phyloP scores from a whole-genome alignment of 37 sponge, comb jelly and placozoan species.

The Axinella damicornis region DNA sequence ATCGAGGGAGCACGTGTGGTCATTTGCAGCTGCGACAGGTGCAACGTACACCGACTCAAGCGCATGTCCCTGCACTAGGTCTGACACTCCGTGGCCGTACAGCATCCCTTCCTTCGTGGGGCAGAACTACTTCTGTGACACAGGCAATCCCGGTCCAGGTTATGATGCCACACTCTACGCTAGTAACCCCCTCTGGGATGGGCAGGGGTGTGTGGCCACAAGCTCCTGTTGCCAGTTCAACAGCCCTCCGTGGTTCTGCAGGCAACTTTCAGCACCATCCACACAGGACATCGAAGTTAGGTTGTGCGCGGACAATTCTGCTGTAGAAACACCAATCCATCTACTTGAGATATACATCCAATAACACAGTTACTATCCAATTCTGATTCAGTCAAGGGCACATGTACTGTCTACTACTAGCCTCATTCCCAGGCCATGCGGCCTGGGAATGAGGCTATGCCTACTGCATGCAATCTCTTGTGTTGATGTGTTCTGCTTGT shows the following conservation, averaged over 20 bases:
- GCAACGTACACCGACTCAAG: too few relatives aligned
- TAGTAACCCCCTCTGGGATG: constrained; percentile 69
- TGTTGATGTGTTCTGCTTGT: too few relatives aligned
- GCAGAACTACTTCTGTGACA: constrained; percentile 58
- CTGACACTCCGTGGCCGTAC: neutral
- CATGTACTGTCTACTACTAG: too few relatives aligned
- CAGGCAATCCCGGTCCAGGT: constrained; percentile 11
- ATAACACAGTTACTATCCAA: neutral
- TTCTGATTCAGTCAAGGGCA: too few relatives aligned
- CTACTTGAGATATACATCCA: constrained; percentile 35
- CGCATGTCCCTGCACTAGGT: constrained; percentile 16
- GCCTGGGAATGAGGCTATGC: too few relatives aligned
- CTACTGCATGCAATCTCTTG: too few relatives aligned
- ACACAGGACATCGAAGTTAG: constrained; percentile 59
- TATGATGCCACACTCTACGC: constrained; percentile 1
- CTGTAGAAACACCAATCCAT: neutral
- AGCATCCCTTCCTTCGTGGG: constrained; percentile 20
- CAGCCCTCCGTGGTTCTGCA: constrained; percentile 65
- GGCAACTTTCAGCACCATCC: constrained; percentile 7
- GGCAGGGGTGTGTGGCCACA: constrained; percentile 47
- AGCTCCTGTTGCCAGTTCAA: constrained; percentile 56
- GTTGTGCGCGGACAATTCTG: constrained; percentile 39
- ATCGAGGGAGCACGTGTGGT: constrained; percentile 40
- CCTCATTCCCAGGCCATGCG: too few relatives aligned
- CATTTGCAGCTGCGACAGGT: constrained; percentile 15